Evolutionary conservation across 2,888 invertebrate species (phyloP).

Genomic region (Clunio marinus): DNA sequence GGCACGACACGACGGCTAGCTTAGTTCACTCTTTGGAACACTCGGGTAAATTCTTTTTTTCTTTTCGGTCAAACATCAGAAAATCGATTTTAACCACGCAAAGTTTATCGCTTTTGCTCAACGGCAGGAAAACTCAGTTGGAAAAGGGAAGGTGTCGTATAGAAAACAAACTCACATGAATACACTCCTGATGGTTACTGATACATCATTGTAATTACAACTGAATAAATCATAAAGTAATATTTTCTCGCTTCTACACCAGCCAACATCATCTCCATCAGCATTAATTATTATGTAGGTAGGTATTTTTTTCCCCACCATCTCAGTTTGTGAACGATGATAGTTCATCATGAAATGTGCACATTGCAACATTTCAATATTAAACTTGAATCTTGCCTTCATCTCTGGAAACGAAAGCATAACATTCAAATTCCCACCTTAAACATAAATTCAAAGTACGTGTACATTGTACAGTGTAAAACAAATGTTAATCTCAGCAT

Average conservation of each 20-base stretch:
- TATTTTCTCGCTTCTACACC: neutral
- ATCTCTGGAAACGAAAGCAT: slow-evolving; percentile 3
- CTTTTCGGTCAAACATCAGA: too few relatives aligned
- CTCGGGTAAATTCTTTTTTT: too few relatives aligned
- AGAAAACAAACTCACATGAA: too few relatives aligned
- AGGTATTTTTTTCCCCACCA: neutral
- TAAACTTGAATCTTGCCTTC: too few relatives aligned
- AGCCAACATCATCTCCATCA: slow-evolving; percentile 17
- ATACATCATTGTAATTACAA: slow-evolving; percentile 22
- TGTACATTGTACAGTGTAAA: too few relatives aligned
- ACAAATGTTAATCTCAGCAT: too few relatives aligned
- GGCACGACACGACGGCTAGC: too few relatives aligned
- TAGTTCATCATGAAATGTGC: slow-evolving; percentile 7
- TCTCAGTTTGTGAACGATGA: neutral
- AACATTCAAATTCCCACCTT: slow-evolving; percentile 11
- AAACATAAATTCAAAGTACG: slow-evolving; percentile 7
- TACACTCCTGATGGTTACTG: neutral
- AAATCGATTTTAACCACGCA: too few relatives aligned
- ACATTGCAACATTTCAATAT: neutral
- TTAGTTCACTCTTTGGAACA: too few relatives aligned
- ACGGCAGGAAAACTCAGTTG: too few relatives aligned
- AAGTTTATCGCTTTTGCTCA: too few relatives aligned
- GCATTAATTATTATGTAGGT: slow-evolving; percentile 33
- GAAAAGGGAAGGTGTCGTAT: too few relatives aligned
- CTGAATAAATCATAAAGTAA: slow-evolving; percentile 23